Base-by-base conservation (phyloP, 2,888 invertebrate genomes). In the Tridacna gigas region DNA sequence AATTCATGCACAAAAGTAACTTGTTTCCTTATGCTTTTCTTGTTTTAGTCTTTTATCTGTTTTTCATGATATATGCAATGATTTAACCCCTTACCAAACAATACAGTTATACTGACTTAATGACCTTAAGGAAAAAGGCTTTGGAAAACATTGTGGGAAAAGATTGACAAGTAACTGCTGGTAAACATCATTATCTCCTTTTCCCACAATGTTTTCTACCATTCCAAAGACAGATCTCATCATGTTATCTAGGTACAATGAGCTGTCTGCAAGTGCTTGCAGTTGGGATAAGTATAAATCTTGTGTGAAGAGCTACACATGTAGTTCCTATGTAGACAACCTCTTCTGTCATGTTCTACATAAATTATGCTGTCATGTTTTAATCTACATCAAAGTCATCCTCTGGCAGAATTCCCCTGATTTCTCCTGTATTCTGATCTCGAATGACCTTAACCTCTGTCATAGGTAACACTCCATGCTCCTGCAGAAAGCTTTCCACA, bases 401-500 rank as follows among this genome's bases (percentile, higher is more conserved):
- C 20, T 89, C 86, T 9, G 88, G 88, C 7, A 90, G 74, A 20
- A 83, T 71, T 26, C 84, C 83, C 37, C 91, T 79, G 2, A 90
- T 82, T 79, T 91, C 91, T 56, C 91, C 91, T 12, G 91, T 91
- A 15, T 86, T 90, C 61, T 88, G 86, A 75, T 91, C 92, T 25
- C 89, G 77, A 61, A 93, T 90, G 5, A 88, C 78, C 47, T 86
- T 83, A 0, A 89, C 82, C 69, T 91, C 91, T 20, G 86, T 82
- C 37, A 88, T 88, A 25, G 93, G 93, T 56, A 94, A 76, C 69
- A 93, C 89, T 12, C 93, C 92, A 88, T 93, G 92, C 94, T 99
- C 98, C 83, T 97, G 96, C 9, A 99, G 96, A 95, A 97, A 98
- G 90, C 97, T 96, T 95, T 99, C 98, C 25, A 99, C 97, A 95